Evolutionary conservation across 2,888 invertebrate genomes (phyloP), one percentile per base, ranked within the genome.

Genomic region (Nematopogon swammerdamellus): DNA sequence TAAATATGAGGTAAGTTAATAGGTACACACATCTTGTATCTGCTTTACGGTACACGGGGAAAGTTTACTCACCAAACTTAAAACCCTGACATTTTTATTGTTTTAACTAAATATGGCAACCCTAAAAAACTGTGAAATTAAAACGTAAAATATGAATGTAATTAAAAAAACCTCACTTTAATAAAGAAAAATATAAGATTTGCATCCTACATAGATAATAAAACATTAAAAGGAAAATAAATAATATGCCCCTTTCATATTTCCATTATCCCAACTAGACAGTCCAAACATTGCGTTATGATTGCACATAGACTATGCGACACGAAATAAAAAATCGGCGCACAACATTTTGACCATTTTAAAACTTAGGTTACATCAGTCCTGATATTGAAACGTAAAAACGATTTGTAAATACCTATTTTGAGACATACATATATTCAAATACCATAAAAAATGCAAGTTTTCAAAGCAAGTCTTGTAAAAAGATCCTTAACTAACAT

Each of bases 1-100:
- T 80, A 79, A 76, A 76, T 72, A 73, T 76, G 60, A 74, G 65
- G 75, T 77, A 76, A 76, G 76, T 77, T 72, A 79, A 75, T 75
- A 75, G 77, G 75, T 77, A 77, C 80, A 80, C 74, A 72, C 77
- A 67, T 65, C 64, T 67, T 67, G 63, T 63, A 61, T 70, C 67
- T 25, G 25, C 5, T 36, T 36, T 36, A 36, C 36, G n/a, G 36
- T 36, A 36, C 36, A 36, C 11, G 6, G 36, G 36, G 36, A 14
- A 36, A 14, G 8, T 36, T 8, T 14, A 6, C 14, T 8, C 4
- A 42, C 17, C 16, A 6, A 1, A 19, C 45, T 11, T 36, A 47
- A 47, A 29, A 52, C 46, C 44, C 43, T 48, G 20, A 30, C 46
- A 18, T 19, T n/a, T n/a, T n/a, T n/a, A n/a, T n/a, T n/a, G n/a